A percentile compares a stretch with the other conserved stretches of the same genome.
Evolutionary conservation across 2,888 invertebrate genomes (phyloP).

Genomic region (Cenopis cana): DNA sequence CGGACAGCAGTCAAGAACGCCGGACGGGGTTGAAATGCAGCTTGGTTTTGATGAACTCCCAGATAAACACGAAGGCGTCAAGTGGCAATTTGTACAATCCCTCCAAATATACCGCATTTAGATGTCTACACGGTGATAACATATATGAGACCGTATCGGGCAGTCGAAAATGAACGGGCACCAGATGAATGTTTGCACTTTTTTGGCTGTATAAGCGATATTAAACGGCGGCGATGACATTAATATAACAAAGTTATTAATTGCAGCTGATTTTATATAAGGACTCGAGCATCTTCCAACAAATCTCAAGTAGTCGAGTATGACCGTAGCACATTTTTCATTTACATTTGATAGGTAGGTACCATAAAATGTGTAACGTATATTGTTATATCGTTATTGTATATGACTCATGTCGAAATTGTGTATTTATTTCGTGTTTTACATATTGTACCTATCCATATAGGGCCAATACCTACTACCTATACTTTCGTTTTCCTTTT

Average conservation of each 20-base stretch:
- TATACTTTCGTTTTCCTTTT: constrained; percentile 2
- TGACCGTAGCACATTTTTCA: background rate
- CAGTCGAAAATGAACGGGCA: constrained; percentile 13
- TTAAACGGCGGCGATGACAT: constrained; percentile 38
- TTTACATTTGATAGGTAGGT: background rate
- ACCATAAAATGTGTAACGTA: background rate
- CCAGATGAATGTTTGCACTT: constrained; percentile 15
- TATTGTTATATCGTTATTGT: too few species aligned
- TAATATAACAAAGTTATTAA: constrained; percentile 43
- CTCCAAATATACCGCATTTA: constrained; percentile 68
- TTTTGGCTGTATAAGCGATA: constrained; percentile 28
- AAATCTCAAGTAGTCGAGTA: constrained; percentile 2
- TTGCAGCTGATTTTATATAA: constrained; percentile 17
- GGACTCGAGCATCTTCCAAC: background rate
- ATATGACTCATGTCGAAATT: background rate
- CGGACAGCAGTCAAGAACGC: constrained; percentile 49
- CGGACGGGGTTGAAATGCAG: constrained; percentile 63
- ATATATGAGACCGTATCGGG: constrained; percentile 56
- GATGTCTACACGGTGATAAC: constrained; percentile 65
- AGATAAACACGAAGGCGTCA: constrained; percentile 71
- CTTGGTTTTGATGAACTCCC: constrained; percentile 58
- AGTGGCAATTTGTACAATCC: constrained; percentile 73
- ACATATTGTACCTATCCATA: background rate
- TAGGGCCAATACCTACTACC: background rate
- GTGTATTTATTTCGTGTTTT: background rate